phyloP scores from a whole-genome alignment of 1,140 invertebrate genomes.

The Pectinophora gossypiella region DNA sequence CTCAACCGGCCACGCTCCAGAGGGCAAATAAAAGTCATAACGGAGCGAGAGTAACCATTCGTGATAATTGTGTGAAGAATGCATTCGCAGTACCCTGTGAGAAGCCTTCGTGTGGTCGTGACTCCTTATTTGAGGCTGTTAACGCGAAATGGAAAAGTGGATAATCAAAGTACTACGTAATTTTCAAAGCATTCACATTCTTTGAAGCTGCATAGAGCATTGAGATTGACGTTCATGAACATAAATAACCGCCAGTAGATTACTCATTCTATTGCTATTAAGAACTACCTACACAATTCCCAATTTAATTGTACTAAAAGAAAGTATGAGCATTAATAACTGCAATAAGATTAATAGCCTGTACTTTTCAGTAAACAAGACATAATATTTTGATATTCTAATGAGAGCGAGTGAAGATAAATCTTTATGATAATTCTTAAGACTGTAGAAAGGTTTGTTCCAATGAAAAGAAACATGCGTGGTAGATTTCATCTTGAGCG shows the following conservation, averaged over 20 bases:
- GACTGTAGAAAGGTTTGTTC: not conserved
- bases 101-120: conserved; percentile 27
- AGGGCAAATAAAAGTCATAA: conserved; percentile 63
- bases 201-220: too few species aligned
- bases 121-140: conserved; percentile 6
- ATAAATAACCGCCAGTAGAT: too few species aligned
- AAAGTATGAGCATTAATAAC: not conserved
- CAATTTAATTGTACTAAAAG: not conserved
- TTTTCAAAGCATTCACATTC: too few species aligned
- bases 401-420: not conserved
- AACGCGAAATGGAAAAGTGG: conserved; percentile 1
- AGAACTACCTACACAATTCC: too few species aligned
- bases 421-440: not conserved
- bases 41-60: conserved; percentile 37
- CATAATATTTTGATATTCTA: not conserved
- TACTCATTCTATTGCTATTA: too few species aligned
- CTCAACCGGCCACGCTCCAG: conserved; percentile 21
- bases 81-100: conserved; percentile 40
- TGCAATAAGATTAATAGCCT: not conserved
- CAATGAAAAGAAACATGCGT: not conserved
- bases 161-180: not conserved
- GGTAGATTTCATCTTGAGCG: not conserved
- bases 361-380: not conserved
- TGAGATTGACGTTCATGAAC: too few species aligned
- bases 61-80: conserved; percentile 46